phyloP scores from a whole-genome alignment of 2,888 invertebrate species.

The Sminthurides aquaticus region DNA sequence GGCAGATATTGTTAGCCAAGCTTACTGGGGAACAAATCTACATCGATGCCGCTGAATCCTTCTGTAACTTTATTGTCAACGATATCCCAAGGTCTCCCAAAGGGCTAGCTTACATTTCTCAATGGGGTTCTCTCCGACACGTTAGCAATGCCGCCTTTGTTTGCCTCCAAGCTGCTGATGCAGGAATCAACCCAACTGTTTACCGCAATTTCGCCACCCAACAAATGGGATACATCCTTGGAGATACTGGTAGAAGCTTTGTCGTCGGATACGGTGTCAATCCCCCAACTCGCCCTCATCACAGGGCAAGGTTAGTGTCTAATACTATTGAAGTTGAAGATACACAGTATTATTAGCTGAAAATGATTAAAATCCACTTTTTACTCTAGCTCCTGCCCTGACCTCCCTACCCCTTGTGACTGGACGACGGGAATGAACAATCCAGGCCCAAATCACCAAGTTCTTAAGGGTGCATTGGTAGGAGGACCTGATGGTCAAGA shows the following conservation, averaged over 20 bases:
- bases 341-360: too few relatives aligned
- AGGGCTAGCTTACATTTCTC: constrained; percentile 53
- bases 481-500: constrained; percentile 55
- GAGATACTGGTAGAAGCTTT: constrained; percentile 52
- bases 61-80: constrained; percentile 52
- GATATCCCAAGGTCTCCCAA: constrained; percentile 51
- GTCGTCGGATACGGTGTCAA: constrained; percentile 54
- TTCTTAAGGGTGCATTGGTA: constrained; percentile 54
- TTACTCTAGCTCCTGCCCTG: constrained; percentile 52
- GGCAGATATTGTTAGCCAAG: constrained; percentile 51
- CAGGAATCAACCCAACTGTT: constrained; percentile 45
- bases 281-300: constrained; percentile 53
- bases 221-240: constrained; percentile 55
- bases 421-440: constrained; percentile 49
- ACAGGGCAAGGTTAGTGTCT: constrained; percentile 50
- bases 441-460: constrained; percentile 51
- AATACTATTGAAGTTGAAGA: neutral
- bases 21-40: constrained; percentile 49
- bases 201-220: constrained; percentile 52
- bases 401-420: constrained; percentile 50
- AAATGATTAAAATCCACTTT: too few relatives aligned
- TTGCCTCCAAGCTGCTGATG: constrained; percentile 50
- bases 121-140: constrained; percentile 53
- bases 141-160: constrained; percentile 54
- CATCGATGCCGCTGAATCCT: constrained; percentile 48